Conservation (phyloP, 2,888 invertebrate species). For the Meiosimyza platycephala region DNA sequence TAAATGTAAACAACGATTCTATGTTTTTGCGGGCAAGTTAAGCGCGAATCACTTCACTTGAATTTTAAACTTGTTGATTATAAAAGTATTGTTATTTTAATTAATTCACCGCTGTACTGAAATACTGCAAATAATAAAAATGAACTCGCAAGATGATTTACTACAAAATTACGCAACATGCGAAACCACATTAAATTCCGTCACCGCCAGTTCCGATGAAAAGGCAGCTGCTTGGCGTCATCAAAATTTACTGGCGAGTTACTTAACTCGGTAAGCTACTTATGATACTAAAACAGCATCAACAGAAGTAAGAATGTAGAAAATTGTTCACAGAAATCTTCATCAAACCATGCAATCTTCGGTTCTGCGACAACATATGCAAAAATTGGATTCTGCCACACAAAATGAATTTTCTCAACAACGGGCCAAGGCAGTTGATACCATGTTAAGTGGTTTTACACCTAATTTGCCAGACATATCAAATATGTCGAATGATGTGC, state of each 20-base stretch:
- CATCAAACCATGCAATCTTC: not conserved
- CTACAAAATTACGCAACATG: conserved; percentile 30
- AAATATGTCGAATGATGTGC: conserved; percentile 21
- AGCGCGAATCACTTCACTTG: no score
- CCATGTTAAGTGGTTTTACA: not conserved
- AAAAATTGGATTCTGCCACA: not conserved
- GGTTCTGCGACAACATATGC: not conserved
- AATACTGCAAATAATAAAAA: not conserved
- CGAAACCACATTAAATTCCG: conserved; percentile 36
- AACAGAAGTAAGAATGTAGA: no score
- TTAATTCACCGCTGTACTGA: not conserved
- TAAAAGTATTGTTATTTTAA: no score
- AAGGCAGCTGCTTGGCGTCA: conserved; percentile 51
- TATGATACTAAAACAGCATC: no score
- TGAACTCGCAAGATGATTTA: conserved; percentile 34
- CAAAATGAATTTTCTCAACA: conserved; percentile 21
- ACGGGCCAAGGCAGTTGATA: conserved; percentile 35
- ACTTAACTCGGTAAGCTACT: conserved; percentile 43
- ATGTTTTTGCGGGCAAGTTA: no score
- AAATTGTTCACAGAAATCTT: conserved; percentile 5
- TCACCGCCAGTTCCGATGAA: not conserved
- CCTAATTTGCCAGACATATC: not conserved
- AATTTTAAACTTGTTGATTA: no score
- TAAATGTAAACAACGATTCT: no score
- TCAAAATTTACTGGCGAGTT: conserved; percentile 47